A percentile compares a stretch with the other conserved stretches of the same genome.
Evolutionary conservation across 2,113 vertebrate genomes (phyloP).

Genomic region (Neotragus pygmaeus): DNA sequence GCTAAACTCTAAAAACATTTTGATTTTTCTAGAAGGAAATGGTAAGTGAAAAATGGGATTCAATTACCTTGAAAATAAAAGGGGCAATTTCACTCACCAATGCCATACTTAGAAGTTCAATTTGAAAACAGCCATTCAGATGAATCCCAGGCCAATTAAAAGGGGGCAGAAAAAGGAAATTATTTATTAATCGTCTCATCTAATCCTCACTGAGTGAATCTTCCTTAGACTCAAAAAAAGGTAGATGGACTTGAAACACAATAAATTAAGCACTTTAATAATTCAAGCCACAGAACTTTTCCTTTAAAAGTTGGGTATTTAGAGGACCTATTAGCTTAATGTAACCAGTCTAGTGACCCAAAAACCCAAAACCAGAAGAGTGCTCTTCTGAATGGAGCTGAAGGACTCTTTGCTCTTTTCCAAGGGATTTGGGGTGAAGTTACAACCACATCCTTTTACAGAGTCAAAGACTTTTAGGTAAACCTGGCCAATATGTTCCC

Average conservation of each 20-base stretch:
- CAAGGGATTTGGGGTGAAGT: neutral
- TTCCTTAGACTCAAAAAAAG: neutral
- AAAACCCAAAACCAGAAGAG: neutral
- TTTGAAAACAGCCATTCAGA: constrained; percentile 31
- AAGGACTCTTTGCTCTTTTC: neutral
- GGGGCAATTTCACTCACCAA: neutral
- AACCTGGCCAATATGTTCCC: neutral
- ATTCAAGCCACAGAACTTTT: constrained; percentile 1
- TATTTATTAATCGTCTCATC: neutral
- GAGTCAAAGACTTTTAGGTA: neutral
- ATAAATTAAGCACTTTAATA: neutral
- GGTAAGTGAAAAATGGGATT: constrained; percentile 35
- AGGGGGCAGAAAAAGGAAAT: neutral
- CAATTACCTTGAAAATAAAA: constrained; percentile 34
- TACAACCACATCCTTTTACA: neutral
- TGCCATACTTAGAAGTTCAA: neutral
- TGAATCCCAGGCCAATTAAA: neutral
- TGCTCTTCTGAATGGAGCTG: neutral
- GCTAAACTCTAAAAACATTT: neutral
- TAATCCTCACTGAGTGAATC: neutral
- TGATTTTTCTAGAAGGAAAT: constrained; percentile 24
- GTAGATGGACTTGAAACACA: neutral
- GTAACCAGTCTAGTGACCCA: neutral
- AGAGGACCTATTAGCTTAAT: neutral
- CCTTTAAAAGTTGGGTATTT: neutral